A percentile compares a stretch with the other conserved stretches of the same genome.
Evolutionary conservation across 2,797 vertebrate genomes (phyloP).

Genomic region (Etheostoma nigrum): DNA sequence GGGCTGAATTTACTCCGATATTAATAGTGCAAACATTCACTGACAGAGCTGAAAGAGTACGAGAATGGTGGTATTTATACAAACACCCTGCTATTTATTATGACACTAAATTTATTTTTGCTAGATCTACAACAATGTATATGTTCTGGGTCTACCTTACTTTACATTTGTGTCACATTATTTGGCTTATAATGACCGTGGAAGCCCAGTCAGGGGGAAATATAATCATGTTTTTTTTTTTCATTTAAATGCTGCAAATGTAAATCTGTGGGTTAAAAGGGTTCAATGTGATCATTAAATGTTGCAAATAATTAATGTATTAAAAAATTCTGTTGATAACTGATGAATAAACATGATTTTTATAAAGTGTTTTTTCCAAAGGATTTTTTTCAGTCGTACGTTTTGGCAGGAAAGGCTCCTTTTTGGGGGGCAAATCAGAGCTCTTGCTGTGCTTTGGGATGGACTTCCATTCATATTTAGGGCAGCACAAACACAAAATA

Average conservation of each 20-base stretch:
- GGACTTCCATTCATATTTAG: not conserved
- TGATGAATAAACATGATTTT: conserved; percentile 44
- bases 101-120: conserved; percentile 25
- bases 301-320: conserved; percentile 35
- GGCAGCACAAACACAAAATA: not conserved
- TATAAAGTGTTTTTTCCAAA: not conserved
- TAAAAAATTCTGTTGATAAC: conserved; percentile 14
- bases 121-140: conserved; percentile 12
- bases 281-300: conserved; percentile 26
- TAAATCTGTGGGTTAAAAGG: conserved; percentile 12
- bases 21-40: conserved; percentile 23
- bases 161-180: conserved; percentile 10
- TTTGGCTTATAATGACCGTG: conserved; percentile 3
- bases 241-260: conserved; percentile 18
- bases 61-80: conserved; percentile 2
- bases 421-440: not conserved
- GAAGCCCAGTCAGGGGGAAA: conserved; percentile 16
- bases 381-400: not conserved
- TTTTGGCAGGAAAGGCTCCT: not conserved
- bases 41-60: not conserved
- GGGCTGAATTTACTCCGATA: not conserved
- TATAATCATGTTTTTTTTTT: not conserved
- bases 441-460: not conserved
- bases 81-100: conserved; percentile 14
- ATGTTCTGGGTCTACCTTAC: not conserved